These are phyloP conservation scores for Porphyrio hochstetteri DNA, from an alignment of 2,113 vertebrate genomes.

Conservation along the genomic window DNA sequence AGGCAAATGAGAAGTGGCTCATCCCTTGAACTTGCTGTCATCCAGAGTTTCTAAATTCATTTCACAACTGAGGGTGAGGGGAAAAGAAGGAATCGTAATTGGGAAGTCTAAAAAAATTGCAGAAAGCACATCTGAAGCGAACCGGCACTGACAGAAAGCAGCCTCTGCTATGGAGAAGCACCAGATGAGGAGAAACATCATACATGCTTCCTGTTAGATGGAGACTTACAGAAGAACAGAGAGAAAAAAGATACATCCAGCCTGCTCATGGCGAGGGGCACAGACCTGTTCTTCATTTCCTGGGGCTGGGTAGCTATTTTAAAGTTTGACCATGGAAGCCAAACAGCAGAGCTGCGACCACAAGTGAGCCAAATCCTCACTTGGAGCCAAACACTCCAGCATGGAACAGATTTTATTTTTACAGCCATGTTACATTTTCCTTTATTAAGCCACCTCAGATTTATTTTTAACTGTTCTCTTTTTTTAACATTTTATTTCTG, in stretches of 20 bases:
- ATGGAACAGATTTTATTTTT: slow-evolving; percentile 52
- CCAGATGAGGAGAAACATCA: neutral
- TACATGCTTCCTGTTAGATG: neutral
- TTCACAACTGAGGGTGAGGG: neutral
- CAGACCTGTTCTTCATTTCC: neutral
- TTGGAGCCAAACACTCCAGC: neutral
- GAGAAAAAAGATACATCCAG: neutral
- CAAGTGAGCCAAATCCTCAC: slow-evolving; percentile 35
- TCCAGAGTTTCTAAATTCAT: slow-evolving; percentile 18
- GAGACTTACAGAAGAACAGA: neutral
- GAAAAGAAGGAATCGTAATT: slow-evolving; percentile 25
- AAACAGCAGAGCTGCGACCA: slow-evolving; percentile 42
- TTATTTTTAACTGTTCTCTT: slow-evolving; percentile 20
- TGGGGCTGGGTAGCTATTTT: slow-evolving; percentile 1
- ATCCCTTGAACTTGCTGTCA: slow-evolving; percentile 32
- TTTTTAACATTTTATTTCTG: neutral
- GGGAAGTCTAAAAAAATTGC: slow-evolving; percentile 23
- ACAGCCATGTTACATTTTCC: slow-evolving; percentile 44
- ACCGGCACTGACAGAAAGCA: neutral
- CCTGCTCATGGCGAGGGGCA: neutral
- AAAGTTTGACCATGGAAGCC: neutral
- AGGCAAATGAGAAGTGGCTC: slow-evolving; percentile 12
- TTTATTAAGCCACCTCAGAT: slow-evolving; percentile 11
- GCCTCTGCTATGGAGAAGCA: neutral
- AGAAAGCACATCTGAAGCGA: slow-evolving; percentile 3